Base-by-base conservation (phyloP, 1,140 invertebrate species). In the Antheraea mylitta region DNA sequence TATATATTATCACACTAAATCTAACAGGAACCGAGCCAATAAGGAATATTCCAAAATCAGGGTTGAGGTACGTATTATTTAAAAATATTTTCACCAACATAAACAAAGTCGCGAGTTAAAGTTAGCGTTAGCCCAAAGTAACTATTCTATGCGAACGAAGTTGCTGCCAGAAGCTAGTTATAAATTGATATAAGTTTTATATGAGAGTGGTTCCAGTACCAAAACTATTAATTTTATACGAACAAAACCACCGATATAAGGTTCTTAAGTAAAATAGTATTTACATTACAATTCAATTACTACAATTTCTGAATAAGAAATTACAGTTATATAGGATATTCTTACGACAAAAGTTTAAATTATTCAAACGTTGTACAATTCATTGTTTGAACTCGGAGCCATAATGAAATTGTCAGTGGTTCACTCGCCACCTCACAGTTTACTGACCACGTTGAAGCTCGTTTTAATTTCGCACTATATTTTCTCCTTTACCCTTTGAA, bases 401-500 rank as follows among this genome's bases (percentile, higher is more conserved):
- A 18, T 65, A 65, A 65, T 45, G 45, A 65, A 48, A 45, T 65
- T 65, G 45, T 53, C 38, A 38, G 9, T 48, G 53, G 19, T 53
- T 53, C 66, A 53, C 38, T 58, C 68, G 60, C 64, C 61, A 61
- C 58, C 58, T 63, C 19, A 70, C 81, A 82, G 76, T 82, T 84
- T 82, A 81, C 74, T 79, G 75, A 79, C 78, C 78, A 74, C 67
- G 74, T 45, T 16, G 61, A 37, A 58, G 67, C 74, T 81, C 78
- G 77, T 84, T 82, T 82, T 84, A 84, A 82, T 84, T 82, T 79
- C 77, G 75, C 72, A 71, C 74, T 70, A 72, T 77, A 72, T 75
- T 70, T 67, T 76, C 71, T 65, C 62, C 74, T 75, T 80, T 80
- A 78, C 76, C 75, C 69, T 74, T 71, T 69, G 69, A 71, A 70